Evolutionary conservation across 2,797 vertebrate genomes (phyloP).

Genomic region (Sebastolobus alascanus): DNA sequence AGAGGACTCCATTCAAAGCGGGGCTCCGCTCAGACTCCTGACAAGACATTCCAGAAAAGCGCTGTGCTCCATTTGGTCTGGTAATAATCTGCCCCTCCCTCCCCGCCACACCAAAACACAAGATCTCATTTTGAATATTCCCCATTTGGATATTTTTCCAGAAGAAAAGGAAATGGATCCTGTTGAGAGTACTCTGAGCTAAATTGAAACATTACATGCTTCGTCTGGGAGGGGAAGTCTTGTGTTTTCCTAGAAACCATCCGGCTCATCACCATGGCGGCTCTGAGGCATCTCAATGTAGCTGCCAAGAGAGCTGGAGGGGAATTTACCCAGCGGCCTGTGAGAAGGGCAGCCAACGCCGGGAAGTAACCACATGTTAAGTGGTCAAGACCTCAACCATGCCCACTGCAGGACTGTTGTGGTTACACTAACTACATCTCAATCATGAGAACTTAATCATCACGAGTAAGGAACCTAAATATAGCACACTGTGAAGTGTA

Average conservation of each 20-base stretch:
- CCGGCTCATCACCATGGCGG: conserved; percentile 64
- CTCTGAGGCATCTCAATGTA: conserved; percentile 65
- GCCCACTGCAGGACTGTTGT: neutral
- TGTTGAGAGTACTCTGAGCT: conserved; percentile 45
- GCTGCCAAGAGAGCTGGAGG: conserved; percentile 54
- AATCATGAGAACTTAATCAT: neutral
- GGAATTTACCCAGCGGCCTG: conserved; percentile 43
- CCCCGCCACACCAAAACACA: conserved; percentile 44
- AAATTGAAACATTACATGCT: conserved; percentile 66
- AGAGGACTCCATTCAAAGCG: conserved; percentile 81
- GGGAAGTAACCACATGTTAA: conserved; percentile 40
- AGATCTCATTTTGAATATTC: conserved; percentile 66
- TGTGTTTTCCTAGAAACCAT: conserved; percentile 40
- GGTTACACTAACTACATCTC: neutral
- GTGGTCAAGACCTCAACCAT: conserved; percentile 16
- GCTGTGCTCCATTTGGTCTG: conserved; percentile 65
- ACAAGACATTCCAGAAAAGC: conserved; percentile 81
- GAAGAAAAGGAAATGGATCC: conserved; percentile 57
- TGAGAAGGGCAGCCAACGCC: conserved; percentile 19
- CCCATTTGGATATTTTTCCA: conserved; percentile 55
- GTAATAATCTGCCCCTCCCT: conserved; percentile 52
- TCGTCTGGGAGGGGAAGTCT: conserved; percentile 42
- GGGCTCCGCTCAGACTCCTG: conserved; percentile 68
- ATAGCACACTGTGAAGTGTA: neutral
- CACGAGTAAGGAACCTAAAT: neutral